phyloP scores from a whole-genome alignment of 2,797 vertebrate genomes.

The Bradypodion pumilum region DNA sequence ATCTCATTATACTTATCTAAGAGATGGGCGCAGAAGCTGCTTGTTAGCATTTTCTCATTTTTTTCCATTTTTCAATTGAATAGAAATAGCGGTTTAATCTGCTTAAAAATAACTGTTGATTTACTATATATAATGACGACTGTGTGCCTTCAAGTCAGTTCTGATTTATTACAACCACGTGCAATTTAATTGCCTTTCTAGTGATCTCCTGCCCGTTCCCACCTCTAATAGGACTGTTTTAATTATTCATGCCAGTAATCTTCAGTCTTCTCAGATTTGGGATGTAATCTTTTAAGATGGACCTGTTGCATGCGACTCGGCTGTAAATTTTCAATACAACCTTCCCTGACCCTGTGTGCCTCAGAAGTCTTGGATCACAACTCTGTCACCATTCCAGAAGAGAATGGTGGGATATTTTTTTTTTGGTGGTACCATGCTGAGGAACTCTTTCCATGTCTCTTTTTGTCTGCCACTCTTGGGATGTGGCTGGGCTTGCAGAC shows the following conservation, averaged over 20 bases:
- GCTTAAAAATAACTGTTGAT: background rate
- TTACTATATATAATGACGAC: background rate
- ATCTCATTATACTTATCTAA: constrained; percentile 65
- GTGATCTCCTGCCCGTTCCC: background rate
- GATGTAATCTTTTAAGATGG: background rate
- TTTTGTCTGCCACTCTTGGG: no score
- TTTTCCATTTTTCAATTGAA: background rate
- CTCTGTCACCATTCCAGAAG: no score
- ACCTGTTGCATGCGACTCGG: background rate
- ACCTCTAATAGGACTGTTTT: background rate
- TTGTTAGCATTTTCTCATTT: background rate
- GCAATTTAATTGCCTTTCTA: background rate
- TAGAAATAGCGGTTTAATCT: background rate
- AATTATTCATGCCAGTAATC: background rate
- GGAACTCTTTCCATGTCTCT: no score
- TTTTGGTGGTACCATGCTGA: no score
- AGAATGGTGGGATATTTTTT: no score
- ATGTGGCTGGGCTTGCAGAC: no score
- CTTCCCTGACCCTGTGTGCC: background rate
- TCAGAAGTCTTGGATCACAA: background rate
- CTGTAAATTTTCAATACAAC: background rate
- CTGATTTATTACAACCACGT: no score
- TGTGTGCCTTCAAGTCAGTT: no score
- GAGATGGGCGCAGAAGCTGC: constrained; percentile 32
- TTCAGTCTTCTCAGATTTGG: background rate